These are phyloP conservation scores for Cyprinodon diabolis DNA, from an alignment of 2,797 vertebrate genomes.

Conservation along the genomic window DNA sequence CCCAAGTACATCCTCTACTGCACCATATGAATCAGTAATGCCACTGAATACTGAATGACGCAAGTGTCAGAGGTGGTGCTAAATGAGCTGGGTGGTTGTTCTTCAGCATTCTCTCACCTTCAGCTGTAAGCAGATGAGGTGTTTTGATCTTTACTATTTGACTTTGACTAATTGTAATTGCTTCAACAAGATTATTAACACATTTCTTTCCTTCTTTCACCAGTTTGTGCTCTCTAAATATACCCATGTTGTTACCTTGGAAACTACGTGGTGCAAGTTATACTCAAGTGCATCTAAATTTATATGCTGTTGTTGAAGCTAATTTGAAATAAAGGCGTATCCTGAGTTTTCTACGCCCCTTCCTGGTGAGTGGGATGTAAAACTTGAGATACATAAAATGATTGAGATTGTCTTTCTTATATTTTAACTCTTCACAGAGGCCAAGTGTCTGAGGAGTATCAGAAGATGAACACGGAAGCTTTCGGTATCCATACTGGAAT, in stretches of 20 bases:
- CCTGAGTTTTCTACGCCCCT: slow-evolving; percentile 33
- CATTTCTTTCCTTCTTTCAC: slow-evolving; percentile 54
- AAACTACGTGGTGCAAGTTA: slow-evolving; percentile 81
- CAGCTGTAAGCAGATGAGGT: slow-evolving; percentile 64
- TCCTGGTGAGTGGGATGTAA: slow-evolving; percentile 38
- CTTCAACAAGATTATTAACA: slow-evolving; percentile 70
- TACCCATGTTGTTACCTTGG: slow-evolving; percentile 81
- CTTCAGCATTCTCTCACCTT: slow-evolving; percentile 66
- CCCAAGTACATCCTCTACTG: slow-evolving; percentile 62
- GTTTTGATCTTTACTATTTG: slow-evolving; percentile 74
- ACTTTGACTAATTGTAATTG: slow-evolving; percentile 76
- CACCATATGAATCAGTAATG: slow-evolving; percentile 69
- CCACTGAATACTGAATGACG: slow-evolving; percentile 76
- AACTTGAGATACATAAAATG: slow-evolving; percentile 17
- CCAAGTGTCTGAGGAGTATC: slow-evolving; percentile 9
- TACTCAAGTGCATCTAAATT: slow-evolving; percentile 78
- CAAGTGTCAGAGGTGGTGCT: slow-evolving; percentile 71
- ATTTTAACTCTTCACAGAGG: slow-evolving; percentile 17
- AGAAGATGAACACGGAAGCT: slow-evolving; percentile 9
- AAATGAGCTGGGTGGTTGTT: slow-evolving; percentile 68
- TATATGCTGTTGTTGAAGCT: slow-evolving; percentile 68
- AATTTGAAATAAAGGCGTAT: slow-evolving; percentile 58
- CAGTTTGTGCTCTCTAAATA: slow-evolving; percentile 79
- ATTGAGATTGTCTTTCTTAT: slow-evolving; percentile 31
- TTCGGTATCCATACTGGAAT: neutral